These are phyloP conservation scores for Stomatorhinus ivindoensis DNA, from an alignment of 2,113 vertebrate species.

Conservation along the genomic window DNA sequence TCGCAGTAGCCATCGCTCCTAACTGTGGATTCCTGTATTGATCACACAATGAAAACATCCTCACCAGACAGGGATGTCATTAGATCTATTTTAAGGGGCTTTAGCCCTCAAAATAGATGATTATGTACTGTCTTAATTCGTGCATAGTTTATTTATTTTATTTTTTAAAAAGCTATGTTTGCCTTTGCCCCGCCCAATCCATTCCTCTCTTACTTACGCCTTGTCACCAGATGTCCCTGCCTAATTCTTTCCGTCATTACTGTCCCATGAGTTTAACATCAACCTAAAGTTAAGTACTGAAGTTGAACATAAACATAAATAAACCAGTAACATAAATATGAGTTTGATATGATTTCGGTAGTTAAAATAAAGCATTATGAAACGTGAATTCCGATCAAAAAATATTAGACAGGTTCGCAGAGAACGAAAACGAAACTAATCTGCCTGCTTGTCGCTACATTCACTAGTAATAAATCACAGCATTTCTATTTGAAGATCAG, in stretches of 20 bases:
- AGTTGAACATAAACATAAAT: background rate
- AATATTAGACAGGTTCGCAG: background rate
- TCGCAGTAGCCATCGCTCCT: background rate
- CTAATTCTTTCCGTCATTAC: background rate
- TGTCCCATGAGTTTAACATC: background rate
- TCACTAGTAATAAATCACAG: background rate
- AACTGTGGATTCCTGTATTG: background rate
- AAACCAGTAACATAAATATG: background rate
- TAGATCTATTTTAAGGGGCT: too few species aligned
- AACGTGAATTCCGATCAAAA: background rate
- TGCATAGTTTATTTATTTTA: too few species aligned
- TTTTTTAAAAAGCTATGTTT: too few species aligned
- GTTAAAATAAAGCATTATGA: background rate
- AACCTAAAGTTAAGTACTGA: background rate
- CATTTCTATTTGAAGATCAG: background rate
- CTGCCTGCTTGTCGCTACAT: background rate
- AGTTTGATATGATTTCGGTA: background rate
- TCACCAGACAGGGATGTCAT: background rate
- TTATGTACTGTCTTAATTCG: too few species aligned
- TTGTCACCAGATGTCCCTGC: background rate
- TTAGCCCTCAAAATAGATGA: too few species aligned
- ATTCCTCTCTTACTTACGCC: too few species aligned
- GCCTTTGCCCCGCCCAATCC: too few species aligned
- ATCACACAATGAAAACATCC: background rate
- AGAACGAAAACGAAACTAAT: background rate